phyloP scores from a whole-genome alignment of 2,113 vertebrate genomes.

The Ginglymostoma cirratum region DNA sequence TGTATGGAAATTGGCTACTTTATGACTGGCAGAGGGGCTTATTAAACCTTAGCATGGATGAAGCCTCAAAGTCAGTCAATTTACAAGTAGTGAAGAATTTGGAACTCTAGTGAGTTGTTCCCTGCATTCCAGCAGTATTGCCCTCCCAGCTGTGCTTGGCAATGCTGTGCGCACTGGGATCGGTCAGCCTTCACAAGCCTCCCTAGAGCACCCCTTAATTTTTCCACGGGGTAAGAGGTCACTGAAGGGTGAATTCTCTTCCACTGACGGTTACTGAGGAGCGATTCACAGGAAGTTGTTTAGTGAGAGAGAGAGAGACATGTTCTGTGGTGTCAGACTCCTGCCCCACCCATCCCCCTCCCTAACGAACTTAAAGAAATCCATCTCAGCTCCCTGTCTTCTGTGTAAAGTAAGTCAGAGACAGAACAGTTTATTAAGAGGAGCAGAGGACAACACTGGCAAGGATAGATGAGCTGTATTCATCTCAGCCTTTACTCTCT shows the following conservation, averaged over 20 bases:
- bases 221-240: slow-evolving; percentile 21
- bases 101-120: background rate
- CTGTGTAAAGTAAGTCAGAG: background rate
- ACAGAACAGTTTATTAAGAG: background rate
- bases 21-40: background rate
- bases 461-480: background rate
- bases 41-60: background rate
- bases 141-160: background rate
- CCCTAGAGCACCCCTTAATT: background rate
- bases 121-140: background rate
- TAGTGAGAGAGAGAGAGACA: background rate
- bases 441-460: background rate
- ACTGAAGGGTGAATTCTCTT: slow-evolving; percentile 1
- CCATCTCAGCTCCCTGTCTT: background rate
- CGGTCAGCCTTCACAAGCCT: background rate
- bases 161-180: background rate
- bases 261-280: background rate
- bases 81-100: background rate
- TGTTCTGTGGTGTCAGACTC: background rate
- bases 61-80: background rate
- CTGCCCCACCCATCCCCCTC: background rate
- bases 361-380: background rate
- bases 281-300: background rate
- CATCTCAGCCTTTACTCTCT: background rate
- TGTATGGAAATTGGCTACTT: too few relatives aligned